Base-by-base conservation (phyloP, 2,113 vertebrate genomes). In the Symphodus melops region DNA sequence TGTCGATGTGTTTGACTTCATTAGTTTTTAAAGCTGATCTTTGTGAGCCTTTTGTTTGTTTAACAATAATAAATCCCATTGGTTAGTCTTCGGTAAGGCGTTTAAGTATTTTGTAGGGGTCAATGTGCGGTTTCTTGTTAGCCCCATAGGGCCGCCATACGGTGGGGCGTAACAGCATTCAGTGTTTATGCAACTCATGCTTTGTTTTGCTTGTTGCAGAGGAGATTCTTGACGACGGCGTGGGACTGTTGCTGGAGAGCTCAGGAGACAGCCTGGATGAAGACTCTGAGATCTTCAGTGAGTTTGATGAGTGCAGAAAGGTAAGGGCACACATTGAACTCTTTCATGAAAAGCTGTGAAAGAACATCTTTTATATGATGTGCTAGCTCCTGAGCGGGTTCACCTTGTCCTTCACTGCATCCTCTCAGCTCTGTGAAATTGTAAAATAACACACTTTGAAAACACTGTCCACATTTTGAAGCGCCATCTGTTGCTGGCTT, bases 151-250 rank as follows among this genome's bases (percentile, higher is more conserved):
- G n/a, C n/a, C n/a, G n/a, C n/a, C n/a, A n/a, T n/a, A n/a, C n/a
- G n/a, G n/a, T n/a, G n/a, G n/a, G n/a, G n/a, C n/a, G n/a, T n/a
- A n/a, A n/a, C n/a, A n/a, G n/a, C n/a, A n/a, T 33, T 33, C 7
- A 14, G 19, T 17, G 8, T 39, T 39, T 33, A 33, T 33, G 11
- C 44, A 7, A 16, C 48, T 74, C 60, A 37, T 33, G 19, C 3
- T 1, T 28, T 7, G 8, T 20, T 23, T 8, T 51, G 11, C 56
- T 23, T 46, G 56, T 62, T 76, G 16, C 86, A 95, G 94, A 95
- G 89, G 94, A 95, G 20, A 95, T 94, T 81, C 84, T 95, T 62
- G 94, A 95, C 3, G 94, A 94, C 13, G 88, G 94, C 0, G 89
- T 92, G 14, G 94, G 91, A 16, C 83, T 95, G 44, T 63, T 93